Conservation (phyloP, 1,140 invertebrate genomes). For the Phocides pigmalion region DNA sequence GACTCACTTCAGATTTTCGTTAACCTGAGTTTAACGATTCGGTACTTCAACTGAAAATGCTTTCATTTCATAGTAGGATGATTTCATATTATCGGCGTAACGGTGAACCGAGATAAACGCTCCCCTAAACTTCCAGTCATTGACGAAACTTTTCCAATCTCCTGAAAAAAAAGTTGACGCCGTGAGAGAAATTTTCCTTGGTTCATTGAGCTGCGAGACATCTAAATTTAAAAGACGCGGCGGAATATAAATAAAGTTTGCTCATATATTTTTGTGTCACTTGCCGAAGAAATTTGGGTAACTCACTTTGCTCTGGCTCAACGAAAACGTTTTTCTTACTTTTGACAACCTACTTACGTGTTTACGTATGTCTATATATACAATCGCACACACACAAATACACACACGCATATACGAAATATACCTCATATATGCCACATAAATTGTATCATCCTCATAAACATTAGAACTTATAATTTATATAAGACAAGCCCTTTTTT, state of each 20-base stretch:
- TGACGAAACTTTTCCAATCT: slow-evolving; percentile 54
- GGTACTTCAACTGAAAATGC: slow-evolving; percentile 8
- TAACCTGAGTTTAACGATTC: slow-evolving; percentile 9
- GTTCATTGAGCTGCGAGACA: slow-evolving; percentile 29
- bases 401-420: too few relatives aligned
- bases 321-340: slow-evolving; percentile 2
- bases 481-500: too few relatives aligned
- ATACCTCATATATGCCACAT: too few relatives aligned
- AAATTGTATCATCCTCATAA: too few relatives aligned
- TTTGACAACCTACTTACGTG: not conserved
- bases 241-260: slow-evolving; percentile 33
- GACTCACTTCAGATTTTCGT: slow-evolving; percentile 2
- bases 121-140: slow-evolving; percentile 36
- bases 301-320: slow-evolving; percentile 12
- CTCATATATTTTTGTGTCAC: slow-evolving; percentile 31
- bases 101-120: slow-evolving; percentile 38
- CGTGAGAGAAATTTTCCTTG: slow-evolving; percentile 24
- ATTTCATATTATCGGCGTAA: slow-evolving; percentile 35
- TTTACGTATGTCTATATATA: too few relatives aligned
- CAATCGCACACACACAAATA: too few relatives aligned
- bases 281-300: slow-evolving; percentile 27
- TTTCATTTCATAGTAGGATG: slow-evolving; percentile 34
- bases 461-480: too few relatives aligned
- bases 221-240: slow-evolving; percentile 34
- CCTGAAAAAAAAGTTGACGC: slow-evolving; percentile 39